Conservation (phyloP, 2,113 vertebrate species). For the Paramisgurnus dabryanus region DNA sequence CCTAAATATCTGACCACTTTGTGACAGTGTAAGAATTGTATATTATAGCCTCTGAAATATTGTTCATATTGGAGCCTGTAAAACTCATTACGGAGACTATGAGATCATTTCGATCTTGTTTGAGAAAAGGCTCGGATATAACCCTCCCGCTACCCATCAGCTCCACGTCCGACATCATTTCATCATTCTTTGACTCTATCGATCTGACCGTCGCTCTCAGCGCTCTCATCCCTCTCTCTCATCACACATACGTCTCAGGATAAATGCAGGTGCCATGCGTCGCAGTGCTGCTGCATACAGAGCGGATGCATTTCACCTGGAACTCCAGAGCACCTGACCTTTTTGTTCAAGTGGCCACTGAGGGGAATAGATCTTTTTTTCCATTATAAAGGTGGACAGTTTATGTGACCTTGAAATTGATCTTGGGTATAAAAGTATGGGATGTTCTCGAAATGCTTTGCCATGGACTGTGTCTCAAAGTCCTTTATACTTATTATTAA, state of each 20-base stretch:
- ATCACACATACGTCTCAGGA: constrained; percentile 59
- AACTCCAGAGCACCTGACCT: not conserved
- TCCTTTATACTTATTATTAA: not conserved
- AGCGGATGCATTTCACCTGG: constrained; percentile 63
- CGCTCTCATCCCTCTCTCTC: constrained; percentile 49
- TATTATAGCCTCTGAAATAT: not conserved
- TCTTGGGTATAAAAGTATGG: not conserved
- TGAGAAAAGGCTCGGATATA: constrained; percentile 44
- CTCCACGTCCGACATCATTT: constrained; percentile 39
- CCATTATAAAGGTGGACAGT: constrained; percentile 5
- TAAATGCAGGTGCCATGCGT: constrained; percentile 47
- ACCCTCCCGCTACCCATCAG: constrained; percentile 54
- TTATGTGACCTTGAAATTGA: not conserved
- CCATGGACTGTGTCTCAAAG: not conserved
- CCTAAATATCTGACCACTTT: no score
- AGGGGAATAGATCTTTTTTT: not conserved
- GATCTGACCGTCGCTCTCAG: constrained; percentile 55
- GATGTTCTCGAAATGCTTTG: not conserved
- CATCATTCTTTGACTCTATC: constrained; percentile 60
- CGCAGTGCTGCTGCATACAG: constrained; percentile 56
- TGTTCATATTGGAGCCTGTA: not conserved
- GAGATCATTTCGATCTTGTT: constrained; percentile 40
- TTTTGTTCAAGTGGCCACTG: constrained; percentile 4
- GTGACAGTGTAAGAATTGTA: not conserved
- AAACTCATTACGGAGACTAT: not conserved